These are phyloP conservation scores for Andrena trimmerana DNA, from an alignment of 2,888 invertebrate genomes.

Conservation along the genomic window DNA sequence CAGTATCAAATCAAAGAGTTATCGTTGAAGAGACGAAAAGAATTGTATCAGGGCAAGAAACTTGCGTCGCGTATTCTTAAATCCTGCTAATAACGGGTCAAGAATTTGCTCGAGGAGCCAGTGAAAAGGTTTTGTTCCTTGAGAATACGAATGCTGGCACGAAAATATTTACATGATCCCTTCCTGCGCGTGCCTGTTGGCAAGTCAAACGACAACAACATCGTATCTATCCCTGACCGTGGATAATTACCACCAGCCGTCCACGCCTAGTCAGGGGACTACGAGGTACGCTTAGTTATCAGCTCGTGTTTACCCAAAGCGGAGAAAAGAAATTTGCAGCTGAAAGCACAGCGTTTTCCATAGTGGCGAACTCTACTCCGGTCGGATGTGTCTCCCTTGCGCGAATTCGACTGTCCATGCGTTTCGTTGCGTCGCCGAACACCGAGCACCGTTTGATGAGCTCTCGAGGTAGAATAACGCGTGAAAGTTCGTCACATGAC, in stretches of 20 bases:
- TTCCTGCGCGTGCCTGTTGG: background rate
- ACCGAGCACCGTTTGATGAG: background rate
- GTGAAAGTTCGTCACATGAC: conserved; percentile 6
- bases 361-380: background rate
- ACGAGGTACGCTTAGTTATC: conserved; percentile 15
- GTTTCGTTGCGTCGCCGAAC: background rate
- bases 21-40: background rate
- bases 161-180: background rate
- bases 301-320: conserved; percentile 14
- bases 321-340: conserved; percentile 2
- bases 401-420: background rate
- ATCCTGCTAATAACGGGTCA: too few species aligned
- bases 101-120: too few species aligned
- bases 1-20: background rate
- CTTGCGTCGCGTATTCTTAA: too few species aligned
- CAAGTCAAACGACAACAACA: conserved; percentile 44
- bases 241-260: conserved; percentile 35
- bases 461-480: background rate
- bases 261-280: background rate
- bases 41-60: too few species aligned
- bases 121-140: too few species aligned
- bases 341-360: background rate
- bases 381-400: background rate
- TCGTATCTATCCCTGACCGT: conserved; percentile 24
- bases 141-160: too few species aligned